Evolutionary conservation across 1,140 invertebrate genomes (phyloP).

Genomic region (Ectropis grisescens): DNA sequence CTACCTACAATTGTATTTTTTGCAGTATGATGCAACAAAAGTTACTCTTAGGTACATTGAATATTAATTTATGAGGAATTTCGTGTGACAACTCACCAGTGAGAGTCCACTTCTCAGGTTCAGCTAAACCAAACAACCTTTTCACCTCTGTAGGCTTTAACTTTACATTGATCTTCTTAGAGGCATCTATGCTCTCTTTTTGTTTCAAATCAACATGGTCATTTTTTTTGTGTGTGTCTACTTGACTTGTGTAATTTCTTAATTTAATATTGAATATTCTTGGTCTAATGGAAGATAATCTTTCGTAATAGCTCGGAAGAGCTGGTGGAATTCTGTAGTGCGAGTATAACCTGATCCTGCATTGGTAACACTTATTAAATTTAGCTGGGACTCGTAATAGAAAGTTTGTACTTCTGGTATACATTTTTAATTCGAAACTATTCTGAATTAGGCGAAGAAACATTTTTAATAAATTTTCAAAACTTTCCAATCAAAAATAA

Average conservation of each 20-base stretch:
- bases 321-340: slow-evolving; percentile 34
- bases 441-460: slow-evolving; percentile 42
- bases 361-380: slow-evolving; percentile 40
- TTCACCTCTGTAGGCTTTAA: slow-evolving; percentile 73
- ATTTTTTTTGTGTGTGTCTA: slow-evolving; percentile 44
- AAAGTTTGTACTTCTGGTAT: slow-evolving; percentile 31
- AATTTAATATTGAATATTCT: slow-evolving; percentile 29
- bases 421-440: slow-evolving; percentile 42
- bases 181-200: slow-evolving; percentile 21
- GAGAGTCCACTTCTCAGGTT: slow-evolving; percentile 80
- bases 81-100: slow-evolving; percentile 70
- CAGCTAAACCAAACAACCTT: slow-evolving; percentile 75
- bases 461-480: slow-evolving; percentile 39
- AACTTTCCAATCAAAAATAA: slow-evolving; percentile 23
- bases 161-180: slow-evolving; percentile 46
- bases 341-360: slow-evolving; percentile 50
- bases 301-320: slow-evolving; percentile 48
- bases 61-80: too few relatives aligned
- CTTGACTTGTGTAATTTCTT: slow-evolving; percentile 42
- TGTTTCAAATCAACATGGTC: slow-evolving; percentile 27
- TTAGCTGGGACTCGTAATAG: slow-evolving; percentile 26
- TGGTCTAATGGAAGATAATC: slow-evolving; percentile 25
- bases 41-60: too few relatives aligned
- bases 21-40: too few relatives aligned
- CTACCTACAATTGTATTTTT: too few relatives aligned